Base-by-base conservation (phyloP, 2,888 invertebrate genomes). In the Ecdyonurus torrentis region DNA sequence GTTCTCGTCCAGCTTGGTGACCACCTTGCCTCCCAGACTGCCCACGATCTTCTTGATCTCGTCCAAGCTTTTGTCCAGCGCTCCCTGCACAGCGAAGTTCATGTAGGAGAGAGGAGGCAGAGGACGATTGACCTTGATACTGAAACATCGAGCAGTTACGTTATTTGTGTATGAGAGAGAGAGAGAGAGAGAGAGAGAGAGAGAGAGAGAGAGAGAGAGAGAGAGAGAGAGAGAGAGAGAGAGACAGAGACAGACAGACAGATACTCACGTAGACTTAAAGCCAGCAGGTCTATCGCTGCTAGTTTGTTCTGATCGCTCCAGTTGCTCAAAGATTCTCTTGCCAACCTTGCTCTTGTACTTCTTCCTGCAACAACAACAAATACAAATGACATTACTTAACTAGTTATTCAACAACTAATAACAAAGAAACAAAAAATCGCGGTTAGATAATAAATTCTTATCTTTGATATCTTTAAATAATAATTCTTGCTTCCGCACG, bases 21-120 rank as follows among this genome's bases (percentile, higher is more conserved):
- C 78, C 0, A 89, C 81, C 66, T 81, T 82, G 0, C 94, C 96
- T 1, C 96, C 95, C 61, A 92, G 73, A 65, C 82, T 81, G 23
- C 79, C 71, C 55, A 97, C 85, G 58, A 83, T 79, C 52, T 80
- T 80, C 68, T 87, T 89, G 0, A 91, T 67, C 0, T 80, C 79
- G 0, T 83, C 82, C 5, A 77, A 76, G 37, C 81, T 74, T 63
- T 81, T 77, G 0, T 85, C 84, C 61, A 83, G 72, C 1, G 22
- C 19, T 2, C 75, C 76, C 59, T 72, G 75, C 23, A 91, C 72
- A 52, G 83, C 83, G 74, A 96, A 89, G 70, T 86, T 83, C 74
- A 93, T 82, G 65, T 88, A 84, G 68, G 86, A 87, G 22, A 95
- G 73, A 1, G 90, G 84, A 1, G 85, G 85, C 5, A 1, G 53